Percentiles rank a stretch among this genome's conserved stretches.
Evolutionary conservation across 1,140 invertebrate genomes (phyloP).

Genomic region (Penaeus indicus): DNA sequence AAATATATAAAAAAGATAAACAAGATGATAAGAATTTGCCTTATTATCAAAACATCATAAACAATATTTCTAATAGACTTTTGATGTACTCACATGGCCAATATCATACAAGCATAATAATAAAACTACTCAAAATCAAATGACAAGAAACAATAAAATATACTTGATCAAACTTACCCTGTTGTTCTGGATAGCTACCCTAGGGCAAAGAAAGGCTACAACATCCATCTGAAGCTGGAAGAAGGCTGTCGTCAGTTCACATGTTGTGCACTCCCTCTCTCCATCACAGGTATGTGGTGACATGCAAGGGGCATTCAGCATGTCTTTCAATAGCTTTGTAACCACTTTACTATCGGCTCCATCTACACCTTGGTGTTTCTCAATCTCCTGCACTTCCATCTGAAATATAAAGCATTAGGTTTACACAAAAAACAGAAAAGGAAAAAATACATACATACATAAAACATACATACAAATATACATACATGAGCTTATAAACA

Average conservation of each 20-base stretch:
- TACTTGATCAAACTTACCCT: conserved; percentile 33
- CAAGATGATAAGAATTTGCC: no score
- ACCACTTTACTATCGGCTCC: conserved; percentile 82
- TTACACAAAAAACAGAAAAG: neutral
- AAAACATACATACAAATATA: neutral
- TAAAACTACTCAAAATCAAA: neutral
- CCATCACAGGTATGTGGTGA: conserved; percentile 80
- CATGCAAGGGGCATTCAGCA: conserved; percentile 83
- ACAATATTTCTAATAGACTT: no score
- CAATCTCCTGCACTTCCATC: conserved; percentile 94
- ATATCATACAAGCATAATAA: no score
- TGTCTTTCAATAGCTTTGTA: conserved; percentile 84
- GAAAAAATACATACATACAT: neutral
- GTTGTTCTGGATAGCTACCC: conserved; percentile 73
- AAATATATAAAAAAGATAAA: no score
- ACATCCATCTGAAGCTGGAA: conserved; percentile 89
- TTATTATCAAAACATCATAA: no score
- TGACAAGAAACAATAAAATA: conserved; percentile 18
- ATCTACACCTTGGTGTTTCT: conserved; percentile 84
- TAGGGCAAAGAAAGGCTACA: conserved; percentile 83
- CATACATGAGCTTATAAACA: no score
- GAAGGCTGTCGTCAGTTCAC: conserved; percentile 93
- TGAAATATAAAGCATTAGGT: conserved; percentile 69
- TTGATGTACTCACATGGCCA: no score
- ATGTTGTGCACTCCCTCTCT: conserved; percentile 85